Conservation (phyloP, 30 jellyfish, hydroid and myxozoan genomes). For the Pseudorhiza aurosa region DNA sequence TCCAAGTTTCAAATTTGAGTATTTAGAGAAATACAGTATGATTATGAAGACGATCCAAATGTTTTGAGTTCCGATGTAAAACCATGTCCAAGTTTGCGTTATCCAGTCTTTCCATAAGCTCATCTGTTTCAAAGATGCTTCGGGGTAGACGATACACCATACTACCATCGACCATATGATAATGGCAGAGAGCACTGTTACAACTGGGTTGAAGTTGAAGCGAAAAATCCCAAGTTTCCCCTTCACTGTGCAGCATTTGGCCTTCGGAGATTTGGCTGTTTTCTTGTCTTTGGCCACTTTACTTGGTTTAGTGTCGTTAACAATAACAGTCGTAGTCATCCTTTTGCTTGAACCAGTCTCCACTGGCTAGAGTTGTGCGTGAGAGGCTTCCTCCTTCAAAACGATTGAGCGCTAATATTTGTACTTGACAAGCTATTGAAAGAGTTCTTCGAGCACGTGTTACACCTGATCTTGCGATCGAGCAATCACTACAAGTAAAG, state of each 20-base stretch:
- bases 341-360: background rate
- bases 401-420: too few relatives aligned
- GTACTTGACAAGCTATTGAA: too few relatives aligned
- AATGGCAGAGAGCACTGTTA: conserved; percentile 76
- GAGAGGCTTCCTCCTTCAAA: too few relatives aligned
- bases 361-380: too few relatives aligned
- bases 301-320: background rate
- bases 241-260: conserved; percentile 66
- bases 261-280: conserved; percentile 10
- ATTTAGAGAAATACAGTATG: conserved; percentile 75
- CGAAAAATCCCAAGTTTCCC: conserved; percentile 55
- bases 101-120: conserved; percentile 73
- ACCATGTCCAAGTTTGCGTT: conserved; percentile 92
- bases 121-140: conserved; percentile 43
- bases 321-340: conserved; percentile 27
- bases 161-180: conserved; percentile 85
- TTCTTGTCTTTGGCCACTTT: background rate
- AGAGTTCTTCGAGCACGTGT: background rate
- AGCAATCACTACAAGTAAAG: background rate
- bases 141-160: conserved; percentile 69
- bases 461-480: background rate
- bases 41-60: conserved; percentile 81
- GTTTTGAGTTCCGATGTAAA: conserved; percentile 87
- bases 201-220: conserved; percentile 81
- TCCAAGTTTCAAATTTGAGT: conserved; percentile 79